These are phyloP conservation scores for Mugil cephalus DNA, from an alignment of 2,113 vertebrate species.

Conservation along the genomic window DNA sequence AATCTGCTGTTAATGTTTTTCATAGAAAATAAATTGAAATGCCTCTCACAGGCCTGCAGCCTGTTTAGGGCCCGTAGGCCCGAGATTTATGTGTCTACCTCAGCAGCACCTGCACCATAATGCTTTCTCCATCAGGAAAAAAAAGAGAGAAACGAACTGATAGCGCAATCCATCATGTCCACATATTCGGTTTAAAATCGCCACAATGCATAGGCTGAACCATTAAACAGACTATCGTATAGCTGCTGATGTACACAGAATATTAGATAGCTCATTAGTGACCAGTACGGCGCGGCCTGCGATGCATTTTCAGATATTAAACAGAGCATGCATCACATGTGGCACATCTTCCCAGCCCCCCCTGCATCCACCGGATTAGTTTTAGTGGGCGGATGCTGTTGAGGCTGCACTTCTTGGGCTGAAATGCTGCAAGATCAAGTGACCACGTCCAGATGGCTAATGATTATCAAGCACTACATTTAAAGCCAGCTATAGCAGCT, in stretches of 20 bases:
- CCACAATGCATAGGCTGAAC: no score
- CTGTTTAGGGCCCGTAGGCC: slow-evolving; percentile 51
- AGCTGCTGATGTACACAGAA: background rate
- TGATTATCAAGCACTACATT: slow-evolving; percentile 75
- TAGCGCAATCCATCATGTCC: no score
- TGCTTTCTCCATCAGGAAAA: background rate
- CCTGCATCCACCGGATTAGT: slow-evolving; percentile 64
- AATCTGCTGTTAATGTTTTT: background rate
- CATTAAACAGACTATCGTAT: background rate
- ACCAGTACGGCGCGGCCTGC: background rate
- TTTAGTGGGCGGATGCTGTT: slow-evolving; percentile 66
- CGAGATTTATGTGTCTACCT: background rate
- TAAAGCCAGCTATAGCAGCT: slow-evolving; percentile 53
- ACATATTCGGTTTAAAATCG: no score
- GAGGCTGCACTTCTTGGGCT: slow-evolving; percentile 74
- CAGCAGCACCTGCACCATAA: slow-evolving; percentile 1
- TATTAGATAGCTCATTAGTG: slow-evolving; percentile 1
- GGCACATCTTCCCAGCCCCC: slow-evolving; percentile 33
- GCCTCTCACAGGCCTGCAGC: background rate
- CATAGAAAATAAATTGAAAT: background rate
- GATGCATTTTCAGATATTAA: slow-evolving; percentile 40
- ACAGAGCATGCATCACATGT: slow-evolving; percentile 20
- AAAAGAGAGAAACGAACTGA: background rate
- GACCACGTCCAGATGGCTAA: slow-evolving; percentile 85
- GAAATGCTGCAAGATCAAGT: slow-evolving; percentile 83